Percentiles rank a stretch among this genome's conserved stretches.
phyloP scores from a whole-genome alignment of 2,797 vertebrate genomes.

The Diceros bicornis region DNA sequence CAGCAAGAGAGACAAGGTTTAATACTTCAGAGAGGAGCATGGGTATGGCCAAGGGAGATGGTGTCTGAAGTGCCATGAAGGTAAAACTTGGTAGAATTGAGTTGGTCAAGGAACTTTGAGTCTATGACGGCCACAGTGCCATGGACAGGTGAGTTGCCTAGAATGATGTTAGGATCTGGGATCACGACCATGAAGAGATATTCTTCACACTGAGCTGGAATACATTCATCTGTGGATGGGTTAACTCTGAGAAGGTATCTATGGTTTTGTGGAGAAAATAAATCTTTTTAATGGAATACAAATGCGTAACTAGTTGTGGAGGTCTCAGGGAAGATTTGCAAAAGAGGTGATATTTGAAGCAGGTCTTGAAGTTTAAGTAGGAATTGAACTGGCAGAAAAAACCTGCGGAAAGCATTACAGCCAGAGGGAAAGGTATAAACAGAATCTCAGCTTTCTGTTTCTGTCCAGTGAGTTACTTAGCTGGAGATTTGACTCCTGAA shows the following conservation, averaged over 20 bases:
- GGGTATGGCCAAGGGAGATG: background rate
- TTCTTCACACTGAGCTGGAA: background rate
- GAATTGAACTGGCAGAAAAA: background rate
- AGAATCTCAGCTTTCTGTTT: background rate
- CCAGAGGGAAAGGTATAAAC: background rate
- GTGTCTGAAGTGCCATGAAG: background rate
- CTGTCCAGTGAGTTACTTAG: background rate
- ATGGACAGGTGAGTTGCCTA: background rate
- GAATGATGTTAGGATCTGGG: background rate
- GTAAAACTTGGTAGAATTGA: background rate
- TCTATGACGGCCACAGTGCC: background rate
- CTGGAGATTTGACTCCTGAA: constrained; percentile 29
- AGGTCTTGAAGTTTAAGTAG: constrained; percentile 18
- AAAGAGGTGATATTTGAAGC: background rate
- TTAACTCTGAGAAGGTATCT: background rate
- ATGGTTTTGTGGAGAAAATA: background rate
- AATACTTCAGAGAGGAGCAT: background rate
- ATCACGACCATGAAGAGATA: background rate
- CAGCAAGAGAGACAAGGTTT: background rate
- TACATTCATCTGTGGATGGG: background rate
- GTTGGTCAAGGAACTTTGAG: background rate
- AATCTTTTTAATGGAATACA: background rate
- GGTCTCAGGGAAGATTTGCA: background rate
- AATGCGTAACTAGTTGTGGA: background rate
- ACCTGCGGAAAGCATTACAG: background rate